Evolutionary conservation across 2,888 invertebrate genomes (phyloP).

Genomic region (Sphaeridia pumilis): DNA sequence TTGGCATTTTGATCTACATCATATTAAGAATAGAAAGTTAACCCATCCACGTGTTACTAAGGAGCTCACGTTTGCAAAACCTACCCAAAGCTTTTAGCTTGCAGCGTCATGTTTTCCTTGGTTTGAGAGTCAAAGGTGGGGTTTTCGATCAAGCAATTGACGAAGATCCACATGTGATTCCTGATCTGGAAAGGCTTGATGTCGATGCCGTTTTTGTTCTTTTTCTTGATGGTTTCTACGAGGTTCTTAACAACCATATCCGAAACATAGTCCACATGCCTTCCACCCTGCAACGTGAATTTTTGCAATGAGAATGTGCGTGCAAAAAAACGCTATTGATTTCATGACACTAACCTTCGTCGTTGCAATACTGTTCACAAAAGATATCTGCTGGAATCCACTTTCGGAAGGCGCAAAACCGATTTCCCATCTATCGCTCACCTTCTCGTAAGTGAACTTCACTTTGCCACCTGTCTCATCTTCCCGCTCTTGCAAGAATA

Average conservation of each 20-base stretch:
- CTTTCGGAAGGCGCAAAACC: slow-evolving; percentile 74
- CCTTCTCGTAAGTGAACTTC: slow-evolving; percentile 74
- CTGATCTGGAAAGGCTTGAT: slow-evolving; percentile 92
- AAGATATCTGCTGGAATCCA: slow-evolving; percentile 94
- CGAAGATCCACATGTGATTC: slow-evolving; percentile 94
- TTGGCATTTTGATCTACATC: slow-evolving; percentile 70
- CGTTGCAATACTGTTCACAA: slow-evolving; percentile 98
- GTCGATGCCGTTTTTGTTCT: slow-evolving; percentile 75
- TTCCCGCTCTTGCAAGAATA: slow-evolving; percentile 70
- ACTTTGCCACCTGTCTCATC: slow-evolving; percentile 72
- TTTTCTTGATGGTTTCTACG: slow-evolving; percentile 77
- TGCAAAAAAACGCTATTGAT: too few relatives aligned
- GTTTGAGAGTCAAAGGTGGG: slow-evolving; percentile 99
- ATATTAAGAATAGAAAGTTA: too few relatives aligned
- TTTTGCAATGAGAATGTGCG: too few relatives aligned
- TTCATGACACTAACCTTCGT: slow-evolving; percentile 79
- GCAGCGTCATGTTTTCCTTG: slow-evolving; percentile 97
- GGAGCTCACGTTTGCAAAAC: too few relatives aligned
- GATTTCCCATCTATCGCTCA: slow-evolving; percentile 88
- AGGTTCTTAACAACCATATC: slow-evolving; percentile 83
- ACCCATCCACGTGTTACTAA: too few relatives aligned
- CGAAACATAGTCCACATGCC: slow-evolving; percentile 89
- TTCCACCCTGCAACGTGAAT: slow-evolving; percentile 67
- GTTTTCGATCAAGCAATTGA: slow-evolving; percentile 96
- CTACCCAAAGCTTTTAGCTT: slow-evolving; percentile 77